Evolutionary conservation across 2,113 vertebrate genomes (phyloP).

Genomic region (Theristicus caerulescens): DNA sequence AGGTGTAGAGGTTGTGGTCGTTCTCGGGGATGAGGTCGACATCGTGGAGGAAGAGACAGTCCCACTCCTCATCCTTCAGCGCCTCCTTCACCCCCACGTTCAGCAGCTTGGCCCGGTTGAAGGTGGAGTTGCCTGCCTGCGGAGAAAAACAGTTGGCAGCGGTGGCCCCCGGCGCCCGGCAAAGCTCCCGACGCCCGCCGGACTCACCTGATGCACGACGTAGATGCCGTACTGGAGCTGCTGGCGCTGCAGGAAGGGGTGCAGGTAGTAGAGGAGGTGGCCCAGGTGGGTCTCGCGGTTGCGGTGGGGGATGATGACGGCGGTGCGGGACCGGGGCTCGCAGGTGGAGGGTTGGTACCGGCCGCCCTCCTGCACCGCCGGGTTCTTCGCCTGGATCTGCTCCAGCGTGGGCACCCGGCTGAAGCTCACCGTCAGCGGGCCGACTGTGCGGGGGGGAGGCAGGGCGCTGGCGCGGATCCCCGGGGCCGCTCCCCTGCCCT

Average conservation of each 20-base stretch:
- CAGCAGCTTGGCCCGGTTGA: conserved; percentile 93
- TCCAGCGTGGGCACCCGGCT: conserved; percentile 81
- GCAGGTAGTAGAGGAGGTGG: conserved; percentile 93
- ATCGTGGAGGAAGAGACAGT: conserved; percentile 92
- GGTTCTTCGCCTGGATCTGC: conserved; percentile 86
- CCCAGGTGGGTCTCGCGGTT: conserved; percentile 90
- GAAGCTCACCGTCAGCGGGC: conserved; percentile 86
- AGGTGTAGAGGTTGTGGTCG: conserved; percentile 93
- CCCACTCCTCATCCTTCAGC: conserved; percentile 92
- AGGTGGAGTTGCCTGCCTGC: conserved; percentile 87
- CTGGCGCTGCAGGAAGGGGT: conserved; percentile 94
- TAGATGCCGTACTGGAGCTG: conserved; percentile 96
- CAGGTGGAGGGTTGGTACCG: conserved; percentile 85
- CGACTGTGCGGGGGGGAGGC: conserved; percentile 71
- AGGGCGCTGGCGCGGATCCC: not conserved
- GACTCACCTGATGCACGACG: conserved; percentile 90
- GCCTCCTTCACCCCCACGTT: conserved; percentile 95
- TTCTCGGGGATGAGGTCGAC: conserved; percentile 95
- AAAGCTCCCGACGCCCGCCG: fast-evolving
- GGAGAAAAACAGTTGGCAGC: not conserved
- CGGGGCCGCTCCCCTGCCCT: not conserved
- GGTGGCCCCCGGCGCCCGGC: fast-evolving
- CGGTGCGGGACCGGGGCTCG: conserved; percentile 85
- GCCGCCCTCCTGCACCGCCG: conserved; percentile 81
- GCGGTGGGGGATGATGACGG: conserved; percentile 91